phyloP scores from a whole-genome alignment of 1,140 invertebrate genomes.

The Zaprionus africanus region DNA sequence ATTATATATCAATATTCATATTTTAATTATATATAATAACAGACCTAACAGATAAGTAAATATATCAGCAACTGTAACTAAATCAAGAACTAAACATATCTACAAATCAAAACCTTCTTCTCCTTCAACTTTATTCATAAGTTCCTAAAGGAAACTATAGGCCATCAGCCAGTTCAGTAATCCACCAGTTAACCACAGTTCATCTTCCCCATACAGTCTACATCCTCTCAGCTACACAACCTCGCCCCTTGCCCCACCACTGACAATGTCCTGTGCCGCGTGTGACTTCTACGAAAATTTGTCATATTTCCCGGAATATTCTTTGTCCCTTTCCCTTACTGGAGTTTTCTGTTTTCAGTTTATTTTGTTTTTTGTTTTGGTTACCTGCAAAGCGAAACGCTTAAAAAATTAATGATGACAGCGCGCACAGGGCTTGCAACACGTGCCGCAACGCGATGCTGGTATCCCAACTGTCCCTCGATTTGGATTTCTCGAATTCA shows the following conservation, averaged over 20 bases:
- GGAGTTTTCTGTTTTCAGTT: constrained; percentile 22
- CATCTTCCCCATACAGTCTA: neutral
- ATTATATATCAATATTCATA: too few species aligned
- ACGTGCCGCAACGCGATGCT: constrained; percentile 56
- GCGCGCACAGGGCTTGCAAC: constrained; percentile 55
- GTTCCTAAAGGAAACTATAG: neutral
- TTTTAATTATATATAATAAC: too few species aligned
- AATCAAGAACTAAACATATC: too few species aligned
- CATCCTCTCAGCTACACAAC: neutral
- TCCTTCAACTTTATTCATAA: too few species aligned
- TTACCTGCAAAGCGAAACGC: constrained; percentile 60
- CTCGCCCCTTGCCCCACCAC: neutral
- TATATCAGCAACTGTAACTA: too few species aligned
- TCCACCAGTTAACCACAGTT: neutral
- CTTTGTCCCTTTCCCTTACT: constrained; percentile 1
- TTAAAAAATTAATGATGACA: constrained; percentile 83
- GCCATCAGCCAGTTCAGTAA: neutral
- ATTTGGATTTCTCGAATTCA: constrained; percentile 66
- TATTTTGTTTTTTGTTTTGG: constrained; percentile 23
- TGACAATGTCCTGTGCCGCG: constrained; percentile 35
- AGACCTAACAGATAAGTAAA: too few species aligned
- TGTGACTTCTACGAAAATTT: constrained; percentile 80
- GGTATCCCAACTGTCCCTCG: neutral
- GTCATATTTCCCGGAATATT: constrained; percentile 70
- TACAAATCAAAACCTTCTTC: too few species aligned